phyloP scores from a whole-genome alignment of 2,888 invertebrate species.

The Pollenia labialis region DNA sequence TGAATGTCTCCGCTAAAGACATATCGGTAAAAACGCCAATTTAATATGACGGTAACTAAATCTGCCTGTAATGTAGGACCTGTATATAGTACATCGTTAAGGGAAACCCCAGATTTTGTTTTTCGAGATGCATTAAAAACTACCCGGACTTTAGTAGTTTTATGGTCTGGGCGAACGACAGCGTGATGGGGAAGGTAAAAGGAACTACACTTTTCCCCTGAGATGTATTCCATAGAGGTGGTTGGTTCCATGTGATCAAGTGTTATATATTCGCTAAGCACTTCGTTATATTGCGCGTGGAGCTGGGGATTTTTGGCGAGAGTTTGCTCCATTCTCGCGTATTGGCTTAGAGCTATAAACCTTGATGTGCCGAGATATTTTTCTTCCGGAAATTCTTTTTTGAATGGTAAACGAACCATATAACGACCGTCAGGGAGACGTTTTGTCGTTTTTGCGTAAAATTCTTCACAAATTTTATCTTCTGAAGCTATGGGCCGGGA shows the following conservation, averaged over 20 bases:
- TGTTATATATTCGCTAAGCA: conserved; percentile 8
- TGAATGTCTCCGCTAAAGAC: conserved; percentile 19
- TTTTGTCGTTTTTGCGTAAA: too few relatives aligned
- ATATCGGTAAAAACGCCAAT: conserved; percentile 28
- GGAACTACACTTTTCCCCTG: background rate
- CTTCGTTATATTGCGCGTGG: conserved; percentile 2
- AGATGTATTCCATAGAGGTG: background rate
- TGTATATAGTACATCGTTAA: conserved; percentile 26
- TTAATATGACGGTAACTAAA: background rate
- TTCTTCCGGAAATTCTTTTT: too few relatives aligned
- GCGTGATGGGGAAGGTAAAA: too few relatives aligned
- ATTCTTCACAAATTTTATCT: background rate
- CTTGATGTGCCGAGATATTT: too few relatives aligned
- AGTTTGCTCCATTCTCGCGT: too few relatives aligned
- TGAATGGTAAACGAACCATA: too few relatives aligned
- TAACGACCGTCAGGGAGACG: too few relatives aligned
- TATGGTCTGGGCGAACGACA: too few relatives aligned
- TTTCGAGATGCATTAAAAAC: too few relatives aligned
- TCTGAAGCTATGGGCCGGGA: background rate
- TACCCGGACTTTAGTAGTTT: too few relatives aligned
- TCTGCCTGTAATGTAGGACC: conserved; percentile 15
- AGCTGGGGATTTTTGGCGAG: too few relatives aligned
- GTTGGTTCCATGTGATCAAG: conserved; percentile 31
- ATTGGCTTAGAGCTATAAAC: too few relatives aligned
- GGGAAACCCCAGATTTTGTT: background rate